Conservation (phyloP, 2,113 vertebrate genomes). For the Lanius ludovicianus region DNA sequence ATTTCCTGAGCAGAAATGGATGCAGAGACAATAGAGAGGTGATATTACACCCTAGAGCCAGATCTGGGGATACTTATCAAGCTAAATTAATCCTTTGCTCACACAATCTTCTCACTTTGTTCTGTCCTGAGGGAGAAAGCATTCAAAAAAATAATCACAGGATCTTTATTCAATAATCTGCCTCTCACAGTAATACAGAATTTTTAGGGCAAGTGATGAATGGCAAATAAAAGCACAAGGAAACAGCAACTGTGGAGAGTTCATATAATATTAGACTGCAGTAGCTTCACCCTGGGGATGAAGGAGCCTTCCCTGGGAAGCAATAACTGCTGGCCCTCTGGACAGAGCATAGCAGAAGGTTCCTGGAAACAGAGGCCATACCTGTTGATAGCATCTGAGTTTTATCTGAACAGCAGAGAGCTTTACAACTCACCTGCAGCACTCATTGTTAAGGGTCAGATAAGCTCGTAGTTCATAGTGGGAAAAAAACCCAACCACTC, state of each 20-base stretch:
- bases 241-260: background rate
- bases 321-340: background rate
- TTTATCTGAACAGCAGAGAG: background rate
- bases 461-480: background rate
- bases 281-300: background rate
- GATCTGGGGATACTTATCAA: background rate
- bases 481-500: background rate
- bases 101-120: background rate
- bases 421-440: slow-evolving; percentile 1
- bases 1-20: background rate
- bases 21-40: background rate
- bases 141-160: background rate
- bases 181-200: background rate
- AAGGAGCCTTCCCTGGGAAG: background rate
- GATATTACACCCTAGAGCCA: background rate
- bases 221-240: background rate
- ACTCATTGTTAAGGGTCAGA: background rate
- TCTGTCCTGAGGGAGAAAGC: background rate
- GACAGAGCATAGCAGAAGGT: background rate
- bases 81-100: background rate
- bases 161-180: background rate
- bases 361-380: background rate
- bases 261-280: background rate
- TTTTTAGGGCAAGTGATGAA: background rate
- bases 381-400: background rate